Conservation (phyloP, 2,797 vertebrate species). For the Neosalanx taihuensis region DNA sequence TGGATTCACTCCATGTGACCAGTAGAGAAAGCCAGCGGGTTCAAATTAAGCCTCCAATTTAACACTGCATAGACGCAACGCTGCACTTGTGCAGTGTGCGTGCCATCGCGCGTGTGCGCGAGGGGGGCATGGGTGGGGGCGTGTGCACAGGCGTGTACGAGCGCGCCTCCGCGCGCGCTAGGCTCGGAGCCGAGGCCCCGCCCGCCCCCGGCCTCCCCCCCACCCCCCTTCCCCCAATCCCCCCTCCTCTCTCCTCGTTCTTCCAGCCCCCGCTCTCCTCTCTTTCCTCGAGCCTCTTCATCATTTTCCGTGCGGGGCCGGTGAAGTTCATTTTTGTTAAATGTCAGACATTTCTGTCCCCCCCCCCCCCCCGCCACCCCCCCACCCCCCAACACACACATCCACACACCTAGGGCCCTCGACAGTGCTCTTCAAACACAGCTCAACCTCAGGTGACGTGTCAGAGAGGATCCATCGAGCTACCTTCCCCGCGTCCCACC, state of each 20-base stretch:
- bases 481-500: too few relatives aligned
- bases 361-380: too few relatives aligned
- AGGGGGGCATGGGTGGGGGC: not conserved
- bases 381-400: too few relatives aligned
- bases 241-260: slow-evolving; percentile 19
- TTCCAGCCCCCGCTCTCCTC: slow-evolving; percentile 22
- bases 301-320: not conserved
- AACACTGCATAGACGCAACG: slow-evolving; percentile 37
- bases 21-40: slow-evolving; percentile 51
- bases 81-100: not conserved
- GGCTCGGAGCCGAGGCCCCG: not conserved
- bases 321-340: not conserved
- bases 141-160: slow-evolving; percentile 1
- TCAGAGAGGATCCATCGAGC: too few relatives aligned
- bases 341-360: not conserved
- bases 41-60: slow-evolving; percentile 63
- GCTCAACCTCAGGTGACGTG: too few relatives aligned
- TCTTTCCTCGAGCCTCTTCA: slow-evolving; percentile 24
- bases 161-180: too few relatives aligned
- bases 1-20: slow-evolving; percentile 59
- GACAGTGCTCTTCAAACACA: too few relatives aligned
- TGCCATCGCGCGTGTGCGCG: not conserved
- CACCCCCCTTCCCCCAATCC: slow-evolving; percentile 35
- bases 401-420: too few relatives aligned
- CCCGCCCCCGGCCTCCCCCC: slow-evolving; percentile 8